Conservation (phyloP, 2,888 invertebrate species). For the Caenorhabditis macrosperma region DNA sequence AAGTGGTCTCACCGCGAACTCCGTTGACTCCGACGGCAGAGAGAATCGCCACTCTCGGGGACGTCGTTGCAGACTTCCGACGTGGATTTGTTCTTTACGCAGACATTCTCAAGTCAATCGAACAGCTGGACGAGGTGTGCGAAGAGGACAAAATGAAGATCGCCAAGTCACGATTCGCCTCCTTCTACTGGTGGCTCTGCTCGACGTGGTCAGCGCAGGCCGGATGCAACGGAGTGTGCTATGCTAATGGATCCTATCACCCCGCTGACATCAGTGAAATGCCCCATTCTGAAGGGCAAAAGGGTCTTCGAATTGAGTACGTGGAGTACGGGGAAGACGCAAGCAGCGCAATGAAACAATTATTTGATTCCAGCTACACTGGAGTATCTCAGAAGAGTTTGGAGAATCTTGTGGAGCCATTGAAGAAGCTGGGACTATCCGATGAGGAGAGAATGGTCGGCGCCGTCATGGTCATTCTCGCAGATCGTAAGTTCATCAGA, state of each 20-base stretch:
- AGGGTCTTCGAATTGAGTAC: slow-evolving; percentile 41
- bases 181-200: slow-evolving; percentile 76
- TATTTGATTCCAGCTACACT: slow-evolving; percentile 32
- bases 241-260: slow-evolving; percentile 75
- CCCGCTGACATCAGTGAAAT: slow-evolving; percentile 56
- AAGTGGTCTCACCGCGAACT: slow-evolving; percentile 50
- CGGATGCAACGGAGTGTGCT: slow-evolving; percentile 69
- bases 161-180: slow-evolving; percentile 73
- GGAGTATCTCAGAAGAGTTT: slow-evolving; percentile 59
- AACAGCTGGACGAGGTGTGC: slow-evolving; percentile 52
- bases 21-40: slow-evolving; percentile 58
- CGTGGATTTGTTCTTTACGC: slow-evolving; percentile 71
- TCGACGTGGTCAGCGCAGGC: slow-evolving; percentile 66
- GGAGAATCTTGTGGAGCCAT: slow-evolving; percentile 57
- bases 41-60: slow-evolving; percentile 66
- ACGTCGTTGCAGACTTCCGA: slow-evolving; percentile 70
- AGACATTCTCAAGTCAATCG: slow-evolving; percentile 66
- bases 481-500: slow-evolving; percentile 52
- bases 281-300: slow-evolving; percentile 29
- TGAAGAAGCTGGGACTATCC: slow-evolving; percentile 51
- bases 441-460: slow-evolving; percentile 62
- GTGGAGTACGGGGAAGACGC: slow-evolving; percentile 26
- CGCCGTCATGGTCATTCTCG: slow-evolving; percentile 58
- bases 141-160: slow-evolving; percentile 63
- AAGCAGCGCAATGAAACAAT: background rate